These are phyloP conservation scores for Protodeltote pygarga DNA, from an alignment of 2,888 invertebrate genomes.

Conservation along the genomic window DNA sequence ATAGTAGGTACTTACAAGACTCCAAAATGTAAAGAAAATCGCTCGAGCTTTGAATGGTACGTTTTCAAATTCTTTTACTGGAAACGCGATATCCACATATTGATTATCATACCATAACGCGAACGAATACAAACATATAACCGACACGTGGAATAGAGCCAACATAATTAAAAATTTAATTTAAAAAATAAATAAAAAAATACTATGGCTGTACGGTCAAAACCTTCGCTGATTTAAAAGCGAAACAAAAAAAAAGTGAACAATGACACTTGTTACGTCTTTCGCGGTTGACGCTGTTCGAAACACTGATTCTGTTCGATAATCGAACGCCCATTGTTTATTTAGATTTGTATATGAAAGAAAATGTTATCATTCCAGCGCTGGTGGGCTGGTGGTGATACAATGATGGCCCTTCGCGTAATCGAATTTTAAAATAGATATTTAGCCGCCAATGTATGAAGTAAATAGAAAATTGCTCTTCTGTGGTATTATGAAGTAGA, in stretches of 20 bases:
- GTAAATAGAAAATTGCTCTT: too few relatives aligned
- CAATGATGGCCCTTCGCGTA: too few relatives aligned
- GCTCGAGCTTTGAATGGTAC: constrained; percentile 67
- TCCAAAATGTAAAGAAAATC: constrained; percentile 73
- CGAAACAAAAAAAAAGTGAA: too few relatives aligned
- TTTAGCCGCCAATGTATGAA: too few relatives aligned
- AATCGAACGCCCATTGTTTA: constrained; percentile 20
- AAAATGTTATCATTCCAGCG: too few relatives aligned
- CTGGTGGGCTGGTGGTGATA: too few relatives aligned
- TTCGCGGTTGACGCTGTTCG: constrained; percentile 7
- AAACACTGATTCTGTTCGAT: constrained; percentile 22
- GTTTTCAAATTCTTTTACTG: constrained; percentile 52
- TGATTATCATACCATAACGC: constrained; percentile 71
- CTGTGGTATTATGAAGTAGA: too few relatives aligned
- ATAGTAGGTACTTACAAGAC: constrained; percentile 61
- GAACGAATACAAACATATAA: constrained; percentile 58
- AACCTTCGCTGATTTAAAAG: too few relatives aligned
- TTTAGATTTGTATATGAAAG: constrained; percentile 16
- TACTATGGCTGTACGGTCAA: too few relatives aligned
- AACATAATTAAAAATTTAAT: constrained; percentile 35
- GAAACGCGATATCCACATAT: constrained; percentile 67
- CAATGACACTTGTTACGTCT: constrained; percentile 30
- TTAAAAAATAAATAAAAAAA: too few relatives aligned
- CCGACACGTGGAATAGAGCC: constrained; percentile 63
- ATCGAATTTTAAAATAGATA: too few relatives aligned